Evolutionary conservation across 2,888 invertebrate genomes (phyloP).

Genomic region (Polymixis flavicincta): DNA sequence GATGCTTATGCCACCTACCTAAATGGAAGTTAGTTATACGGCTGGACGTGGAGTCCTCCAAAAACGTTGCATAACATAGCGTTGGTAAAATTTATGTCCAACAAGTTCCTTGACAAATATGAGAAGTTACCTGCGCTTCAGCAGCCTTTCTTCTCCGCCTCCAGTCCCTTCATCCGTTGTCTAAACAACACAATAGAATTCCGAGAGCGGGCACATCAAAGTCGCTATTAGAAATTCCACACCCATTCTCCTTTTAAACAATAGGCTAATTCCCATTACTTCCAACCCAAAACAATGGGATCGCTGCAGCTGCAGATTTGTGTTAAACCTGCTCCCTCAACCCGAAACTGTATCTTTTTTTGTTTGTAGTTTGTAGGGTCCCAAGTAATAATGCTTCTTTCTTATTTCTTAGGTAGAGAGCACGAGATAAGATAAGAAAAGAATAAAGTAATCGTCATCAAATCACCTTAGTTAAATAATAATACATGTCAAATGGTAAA

Average conservation of each 20-base stretch:
- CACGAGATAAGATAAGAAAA: no score
- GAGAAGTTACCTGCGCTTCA: slow-evolving; percentile 1
- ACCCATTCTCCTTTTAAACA: neutral
- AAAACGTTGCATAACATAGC: neutral
- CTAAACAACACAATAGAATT: neutral
- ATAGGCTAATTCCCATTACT: slow-evolving; percentile 2
- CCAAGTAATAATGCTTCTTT: neutral
- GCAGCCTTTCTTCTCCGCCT: neutral
- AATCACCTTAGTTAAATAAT: no score
- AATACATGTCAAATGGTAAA: no score
- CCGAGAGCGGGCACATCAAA: slow-evolving; percentile 6
- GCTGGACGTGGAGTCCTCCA: neutral
- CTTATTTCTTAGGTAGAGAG: neutral
- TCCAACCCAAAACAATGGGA: neutral
- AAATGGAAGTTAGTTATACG: neutral
- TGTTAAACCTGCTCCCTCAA: neutral
- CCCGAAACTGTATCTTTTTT: neutral
- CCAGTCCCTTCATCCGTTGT: neutral
- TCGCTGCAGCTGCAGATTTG: neutral
- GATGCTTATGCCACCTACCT: neutral
- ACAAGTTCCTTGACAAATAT: neutral
- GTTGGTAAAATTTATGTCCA: neutral
- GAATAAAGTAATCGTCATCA: no score
- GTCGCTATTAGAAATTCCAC: neutral
- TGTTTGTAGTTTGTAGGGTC: neutral